Base-by-base conservation (phyloP, 2,113 vertebrate genomes). In the Pomatostomus ruficeps region DNA sequence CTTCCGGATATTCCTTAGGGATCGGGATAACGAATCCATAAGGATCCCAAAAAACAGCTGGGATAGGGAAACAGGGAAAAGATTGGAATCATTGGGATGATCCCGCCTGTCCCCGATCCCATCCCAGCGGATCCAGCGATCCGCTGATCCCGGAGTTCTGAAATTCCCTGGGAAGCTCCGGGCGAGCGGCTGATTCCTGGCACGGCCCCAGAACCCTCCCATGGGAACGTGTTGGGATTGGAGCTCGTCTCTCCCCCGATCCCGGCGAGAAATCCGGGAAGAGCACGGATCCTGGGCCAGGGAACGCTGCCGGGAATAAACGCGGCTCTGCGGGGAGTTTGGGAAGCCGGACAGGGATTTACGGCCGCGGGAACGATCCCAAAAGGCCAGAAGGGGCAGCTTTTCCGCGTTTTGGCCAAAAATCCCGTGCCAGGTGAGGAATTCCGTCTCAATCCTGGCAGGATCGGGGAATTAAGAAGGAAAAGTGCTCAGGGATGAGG, bases 131-230 rank as follows among this genome's bases (percentile, higher is more conserved):
- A 49, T 22, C 61, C 73, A 46, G 59, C 1, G 12, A 4, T 36
- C 59, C 10, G 10, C 85, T 31, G n/a, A 45, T 68, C 79, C 31
- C 10, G 20, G 80, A 79, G 29, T 35, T 38, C 43, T 66, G 3
- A 89, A 84, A 58, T 45, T 86, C 75, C 87, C 80, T 46, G 89
- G 93, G 89, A 94, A 92, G 33, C 83, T 59, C 6, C 36, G 3
- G 2, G 2, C 13, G 14, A 91, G 33, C 33, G 74, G 89, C 23
- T 2, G 9, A 49, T 63, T 61, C 54, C 87, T 62, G 89, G 91
- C 87, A 48, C 51, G 76, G 42, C 25, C 68, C 83, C 91, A 95
- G 68, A 46, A 85, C 19, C 29, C 55, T 65, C 13, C 1, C 17
- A 71, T 68, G 49, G 42, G 91, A 92, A 88, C 87, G 77, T 3